Evolutionary conservation across 2,797 vertebrate genomes (phyloP).

Genomic region (Prionace glauca): DNA sequence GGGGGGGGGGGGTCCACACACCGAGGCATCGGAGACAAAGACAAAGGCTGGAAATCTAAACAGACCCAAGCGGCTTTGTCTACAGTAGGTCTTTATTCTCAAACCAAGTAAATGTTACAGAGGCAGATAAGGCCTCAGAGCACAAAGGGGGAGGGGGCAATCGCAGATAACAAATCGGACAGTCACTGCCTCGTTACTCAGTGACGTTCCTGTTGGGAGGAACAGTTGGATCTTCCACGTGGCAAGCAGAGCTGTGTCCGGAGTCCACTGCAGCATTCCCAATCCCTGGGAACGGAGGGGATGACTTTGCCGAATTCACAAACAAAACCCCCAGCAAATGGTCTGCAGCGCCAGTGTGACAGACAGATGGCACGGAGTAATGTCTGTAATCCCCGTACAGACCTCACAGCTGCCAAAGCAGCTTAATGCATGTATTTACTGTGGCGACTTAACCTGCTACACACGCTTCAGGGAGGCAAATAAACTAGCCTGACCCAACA

Average conservation of each 20-base stretch:
- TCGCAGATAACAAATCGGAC: neutral
- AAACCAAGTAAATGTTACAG: neutral
- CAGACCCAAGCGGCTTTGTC: neutral
- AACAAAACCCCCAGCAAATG: neutral
- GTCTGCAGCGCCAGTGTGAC: neutral
- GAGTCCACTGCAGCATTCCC: neutral
- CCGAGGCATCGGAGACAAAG: neutral
- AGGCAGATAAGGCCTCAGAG: too few relatives aligned
- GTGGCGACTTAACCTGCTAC: neutral
- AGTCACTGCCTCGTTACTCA: neutral
- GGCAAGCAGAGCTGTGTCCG: neutral
- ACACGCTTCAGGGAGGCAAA: neutral
- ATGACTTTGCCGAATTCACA: neutral
- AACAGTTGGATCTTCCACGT: neutral
- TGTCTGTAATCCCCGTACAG: conserved; percentile 7
- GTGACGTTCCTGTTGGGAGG: neutral
- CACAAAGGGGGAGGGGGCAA: neutral
- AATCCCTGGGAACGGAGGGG: neutral
- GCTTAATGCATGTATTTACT: conserved; percentile 32
- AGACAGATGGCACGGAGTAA: neutral
- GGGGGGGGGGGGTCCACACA: neutral
- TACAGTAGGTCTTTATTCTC: neutral
- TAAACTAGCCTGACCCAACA: neutral
- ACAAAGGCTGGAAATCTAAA: neutral
- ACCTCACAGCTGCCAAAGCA: conserved; percentile 5